A percentile compares a stretch with the other conserved stretches of the same genome.
Conservation (phyloP, 2,888 invertebrate genomes). For the Cryptosula pallasiana region DNA sequence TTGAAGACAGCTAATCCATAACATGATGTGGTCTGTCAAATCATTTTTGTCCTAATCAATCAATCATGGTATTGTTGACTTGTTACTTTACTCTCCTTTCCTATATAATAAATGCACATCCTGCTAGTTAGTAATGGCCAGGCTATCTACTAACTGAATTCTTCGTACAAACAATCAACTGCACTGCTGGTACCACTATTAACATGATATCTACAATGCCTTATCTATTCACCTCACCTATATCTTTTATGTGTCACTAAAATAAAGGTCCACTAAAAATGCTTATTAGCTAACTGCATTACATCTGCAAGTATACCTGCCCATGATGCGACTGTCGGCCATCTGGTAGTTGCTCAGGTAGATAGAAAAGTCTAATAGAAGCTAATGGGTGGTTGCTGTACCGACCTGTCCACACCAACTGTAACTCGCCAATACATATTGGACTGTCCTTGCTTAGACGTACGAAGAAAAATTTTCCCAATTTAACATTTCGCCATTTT, state of each 20-base stretch:
- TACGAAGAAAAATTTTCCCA: slow-evolving; percentile 85
- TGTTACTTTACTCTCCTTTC: neutral
- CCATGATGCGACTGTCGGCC: slow-evolving; percentile 69
- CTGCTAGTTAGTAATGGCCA: neutral
- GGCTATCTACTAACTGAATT: neutral
- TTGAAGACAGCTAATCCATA: neutral
- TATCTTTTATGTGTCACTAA: too few species aligned
- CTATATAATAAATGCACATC: neutral
- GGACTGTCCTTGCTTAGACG: slow-evolving; percentile 80
- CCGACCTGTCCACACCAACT: slow-evolving; percentile 82
- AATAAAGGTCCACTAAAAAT: too few species aligned
- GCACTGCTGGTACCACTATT: neutral
- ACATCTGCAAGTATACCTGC: too few species aligned
- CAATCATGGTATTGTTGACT: neutral
- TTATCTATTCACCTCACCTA: too few species aligned
- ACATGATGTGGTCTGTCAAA: neutral
- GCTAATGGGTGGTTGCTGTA: slow-evolving; percentile 74
- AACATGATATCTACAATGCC: neutral
- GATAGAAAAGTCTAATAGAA: slow-evolving; percentile 78
- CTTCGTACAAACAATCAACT: neutral
- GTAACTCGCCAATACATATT: slow-evolving; percentile 79
- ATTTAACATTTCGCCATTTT: slow-evolving; percentile 61
- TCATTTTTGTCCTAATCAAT: neutral
- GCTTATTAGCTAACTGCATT: neutral
- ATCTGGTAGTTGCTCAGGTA: slow-evolving; percentile 86